phyloP scores from a whole-genome alignment of 2,888 invertebrate genomes.

The Pardosa pseudoannulata region DNA sequence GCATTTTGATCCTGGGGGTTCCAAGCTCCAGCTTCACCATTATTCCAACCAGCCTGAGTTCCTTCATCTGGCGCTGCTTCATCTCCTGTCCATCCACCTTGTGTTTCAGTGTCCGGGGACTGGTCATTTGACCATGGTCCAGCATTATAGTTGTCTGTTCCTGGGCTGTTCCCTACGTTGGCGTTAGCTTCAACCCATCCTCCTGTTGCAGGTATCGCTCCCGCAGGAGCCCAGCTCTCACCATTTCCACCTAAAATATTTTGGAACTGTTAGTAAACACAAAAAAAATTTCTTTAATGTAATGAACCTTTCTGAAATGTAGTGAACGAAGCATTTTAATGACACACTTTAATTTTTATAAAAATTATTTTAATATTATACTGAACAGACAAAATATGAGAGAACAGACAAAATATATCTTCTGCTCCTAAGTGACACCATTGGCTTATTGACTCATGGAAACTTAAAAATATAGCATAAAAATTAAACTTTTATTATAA shows the following conservation, averaged over 20 bases:
- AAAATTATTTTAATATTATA: no score
- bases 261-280: no score
- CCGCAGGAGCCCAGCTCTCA: conserved; percentile 27
- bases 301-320: no score
- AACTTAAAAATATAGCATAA: no score
- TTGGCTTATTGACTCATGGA: no score
- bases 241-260: conserved; percentile 18
- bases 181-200: conserved; percentile 23
- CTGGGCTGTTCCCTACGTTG: neutral
- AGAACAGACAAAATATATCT: no score
- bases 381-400: no score
- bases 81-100: conserved; percentile 40
- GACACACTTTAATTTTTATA: no score
- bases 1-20: neutral
- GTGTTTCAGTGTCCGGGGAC: conserved; percentile 18
- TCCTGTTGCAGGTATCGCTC: neutral
- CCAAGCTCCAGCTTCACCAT: conserved; percentile 24
- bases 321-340: no score
- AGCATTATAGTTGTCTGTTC: conserved; percentile 12
- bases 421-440: no score
- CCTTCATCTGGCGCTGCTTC: neutral
- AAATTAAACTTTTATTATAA: no score
- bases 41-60: conserved; percentile 22
- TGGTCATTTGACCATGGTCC: conserved; percentile 40
- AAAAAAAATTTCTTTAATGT: no score